Evolutionary conservation across 2,797 vertebrate species (phyloP), one percentile per base, ranked within the genome.

Genomic region (Holocentrus rufus): DNA sequence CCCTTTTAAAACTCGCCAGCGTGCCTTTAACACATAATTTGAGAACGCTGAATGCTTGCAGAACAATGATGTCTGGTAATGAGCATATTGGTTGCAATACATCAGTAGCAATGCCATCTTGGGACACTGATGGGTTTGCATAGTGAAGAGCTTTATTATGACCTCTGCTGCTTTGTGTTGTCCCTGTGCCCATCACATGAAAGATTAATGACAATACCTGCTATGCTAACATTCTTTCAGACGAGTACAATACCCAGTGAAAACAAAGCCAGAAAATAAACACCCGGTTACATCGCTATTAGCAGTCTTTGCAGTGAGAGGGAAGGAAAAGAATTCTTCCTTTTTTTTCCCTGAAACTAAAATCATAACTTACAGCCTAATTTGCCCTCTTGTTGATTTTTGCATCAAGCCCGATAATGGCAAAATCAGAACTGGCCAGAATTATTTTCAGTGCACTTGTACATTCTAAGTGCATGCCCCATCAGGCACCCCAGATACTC

Each of bases 121-220:
- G 88, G 84, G 89, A 91, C 80, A 47, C 20, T 84, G 85, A 87
- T 83, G 87, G 90, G 85, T 90, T 83, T 90, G 88, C 87, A 89
- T 87, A 89, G 90, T 87, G 86, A 90, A 87, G 81, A 90, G 89
- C 89, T 85, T 88, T 85, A 90, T 92, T 89, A 92, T 86, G 91
- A 92, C 88, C 90, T 87, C 83, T 67, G 90, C 86, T 89, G 87
- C 91, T 91, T 82, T 83, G 90, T 81, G 88, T 86, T 78, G 77
- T 89, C 85, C 81, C 86, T 64, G n/a, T 77, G 78, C 90, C 84
- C 88, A 88, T 89, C 86, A 87, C 89, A 91, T 90, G 80, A 91
- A 91, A 92, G 87, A 91, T 92, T 91, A 92, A 93, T 91, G 88
- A 71, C 86, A 49, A 69, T 82, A 84, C 89, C 87, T 77, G 81